phyloP scores from a whole-genome alignment of 1,140 invertebrate genomes.

The Mylabris phalerata region DNA sequence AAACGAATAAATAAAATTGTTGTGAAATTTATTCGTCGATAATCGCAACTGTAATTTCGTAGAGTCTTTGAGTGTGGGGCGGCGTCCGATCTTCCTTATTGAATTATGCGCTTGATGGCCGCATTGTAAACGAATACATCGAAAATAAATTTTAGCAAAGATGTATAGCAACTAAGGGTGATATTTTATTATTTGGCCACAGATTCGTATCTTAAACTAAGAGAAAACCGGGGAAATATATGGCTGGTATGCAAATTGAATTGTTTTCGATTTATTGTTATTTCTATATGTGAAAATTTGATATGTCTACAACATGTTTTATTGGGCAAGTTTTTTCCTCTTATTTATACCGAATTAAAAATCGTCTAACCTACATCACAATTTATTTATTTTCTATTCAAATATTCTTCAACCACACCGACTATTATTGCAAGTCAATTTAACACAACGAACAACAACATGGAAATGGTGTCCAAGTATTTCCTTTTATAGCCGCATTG shows the following conservation, averaged over 20 bases:
- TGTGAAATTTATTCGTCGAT: no score
- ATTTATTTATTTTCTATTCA: no score
- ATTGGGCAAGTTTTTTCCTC: slow-evolving; percentile 3
- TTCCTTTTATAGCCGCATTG: no score
- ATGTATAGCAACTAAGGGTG: slow-evolving; percentile 10
- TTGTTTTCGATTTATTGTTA: slow-evolving; percentile 21
- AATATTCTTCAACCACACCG: no score
- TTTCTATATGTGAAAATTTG: slow-evolving; percentile 16
- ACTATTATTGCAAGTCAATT: no score
- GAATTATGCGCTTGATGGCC: slow-evolving; percentile 12
- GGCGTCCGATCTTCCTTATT: slow-evolving; percentile 4
- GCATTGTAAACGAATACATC: slow-evolving; percentile 16
- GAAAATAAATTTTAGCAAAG: slow-evolving; percentile 16
- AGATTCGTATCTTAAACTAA: slow-evolving; percentile 19
- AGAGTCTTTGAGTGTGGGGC: no score
- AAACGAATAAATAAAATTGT: no score
- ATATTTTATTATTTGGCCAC: slow-evolving; percentile 23
- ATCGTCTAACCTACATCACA: no score
- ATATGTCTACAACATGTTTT: slow-evolving; percentile 6
- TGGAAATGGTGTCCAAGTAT: no score
- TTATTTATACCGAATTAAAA: neutral
- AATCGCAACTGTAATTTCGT: no score
- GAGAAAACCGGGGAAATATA: slow-evolving; percentile 13
- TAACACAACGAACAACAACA: no score
- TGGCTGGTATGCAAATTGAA: slow-evolving; percentile 19